These are phyloP conservation scores for Ptychobarbus kaznakovi DNA, from an alignment of 2,797 vertebrate species.

Conservation along the genomic window DNA sequence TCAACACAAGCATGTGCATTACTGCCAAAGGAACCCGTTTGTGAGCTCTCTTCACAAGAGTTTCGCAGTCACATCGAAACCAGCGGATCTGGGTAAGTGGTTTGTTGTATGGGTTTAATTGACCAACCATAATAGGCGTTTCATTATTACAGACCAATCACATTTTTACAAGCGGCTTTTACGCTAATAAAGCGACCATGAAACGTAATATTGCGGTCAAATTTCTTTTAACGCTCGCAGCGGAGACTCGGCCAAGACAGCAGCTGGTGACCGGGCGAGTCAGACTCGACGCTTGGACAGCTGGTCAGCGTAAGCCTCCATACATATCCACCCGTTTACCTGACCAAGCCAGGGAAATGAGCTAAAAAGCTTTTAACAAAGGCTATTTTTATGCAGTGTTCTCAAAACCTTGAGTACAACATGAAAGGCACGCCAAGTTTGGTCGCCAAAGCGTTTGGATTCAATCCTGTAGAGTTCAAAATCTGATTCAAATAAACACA, in stretches of 20 bases:
- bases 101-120: constrained; percentile 40
- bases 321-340: constrained; percentile 53
- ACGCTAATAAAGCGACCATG: constrained; percentile 47
- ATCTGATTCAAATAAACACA: neutral
- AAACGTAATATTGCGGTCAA: constrained; percentile 69
- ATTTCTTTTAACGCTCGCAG: constrained; percentile 65
- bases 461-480: neutral
- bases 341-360: constrained; percentile 56
- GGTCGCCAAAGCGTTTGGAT: neutral
- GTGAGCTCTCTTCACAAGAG: neutral
- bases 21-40: neutral
- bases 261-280: constrained; percentile 81
- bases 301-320: constrained; percentile 73
- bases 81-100: neutral
- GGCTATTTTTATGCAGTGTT: constrained; percentile 48
- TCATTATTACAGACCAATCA: constrained; percentile 61
- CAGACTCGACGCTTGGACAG: constrained; percentile 75
- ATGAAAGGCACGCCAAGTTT: constrained; percentile 21
- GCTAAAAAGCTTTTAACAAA: constrained; percentile 55
- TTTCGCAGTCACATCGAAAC: neutral
- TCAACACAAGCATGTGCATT: neutral
- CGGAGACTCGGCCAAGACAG: constrained; percentile 67
- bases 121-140: constrained; percentile 45
- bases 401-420: constrained; percentile 32
- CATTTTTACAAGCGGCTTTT: constrained; percentile 68